These are phyloP conservation scores for Cnemophilus loriae DNA, from an alignment of 2,113 vertebrate genomes.

Conservation along the genomic window DNA sequence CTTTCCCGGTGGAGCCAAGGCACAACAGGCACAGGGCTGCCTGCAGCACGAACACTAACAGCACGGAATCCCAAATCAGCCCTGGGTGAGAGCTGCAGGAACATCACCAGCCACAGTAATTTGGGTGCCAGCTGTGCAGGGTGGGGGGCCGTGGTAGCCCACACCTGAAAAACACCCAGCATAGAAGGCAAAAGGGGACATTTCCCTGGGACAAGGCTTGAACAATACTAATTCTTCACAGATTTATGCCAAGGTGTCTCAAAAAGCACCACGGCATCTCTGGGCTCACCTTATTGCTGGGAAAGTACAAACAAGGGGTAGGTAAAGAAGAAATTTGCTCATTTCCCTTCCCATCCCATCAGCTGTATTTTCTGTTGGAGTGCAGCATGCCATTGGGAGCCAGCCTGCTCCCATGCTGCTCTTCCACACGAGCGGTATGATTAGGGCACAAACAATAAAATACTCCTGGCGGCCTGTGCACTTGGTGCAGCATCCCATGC, in stretches of 20 bases:
- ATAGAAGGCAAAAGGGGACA: background rate
- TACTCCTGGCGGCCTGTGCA: too few species aligned
- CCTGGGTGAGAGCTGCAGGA: background rate
- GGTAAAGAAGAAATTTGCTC: background rate
- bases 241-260: background rate
- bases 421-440: background rate
- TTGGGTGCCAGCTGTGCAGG: background rate
- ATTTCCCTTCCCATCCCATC: background rate
- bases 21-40: background rate
- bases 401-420: background rate
- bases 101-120: accelerated
- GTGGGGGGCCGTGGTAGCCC: background rate
- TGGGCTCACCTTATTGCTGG: background rate
- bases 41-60: background rate
- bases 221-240: background rate
- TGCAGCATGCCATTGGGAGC: accelerated
- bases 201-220: too few species aligned
- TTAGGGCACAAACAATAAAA: background rate
- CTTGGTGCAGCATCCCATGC: accelerated
- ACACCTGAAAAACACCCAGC: background rate
- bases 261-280: background rate
- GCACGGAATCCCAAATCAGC: accelerated
- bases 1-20: accelerated
- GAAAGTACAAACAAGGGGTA: background rate
- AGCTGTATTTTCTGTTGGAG: background rate